Conservation (phyloP, 30 jellyfish, hydroid and myxozoan species). For the Pelagia noctiluca region DNA sequence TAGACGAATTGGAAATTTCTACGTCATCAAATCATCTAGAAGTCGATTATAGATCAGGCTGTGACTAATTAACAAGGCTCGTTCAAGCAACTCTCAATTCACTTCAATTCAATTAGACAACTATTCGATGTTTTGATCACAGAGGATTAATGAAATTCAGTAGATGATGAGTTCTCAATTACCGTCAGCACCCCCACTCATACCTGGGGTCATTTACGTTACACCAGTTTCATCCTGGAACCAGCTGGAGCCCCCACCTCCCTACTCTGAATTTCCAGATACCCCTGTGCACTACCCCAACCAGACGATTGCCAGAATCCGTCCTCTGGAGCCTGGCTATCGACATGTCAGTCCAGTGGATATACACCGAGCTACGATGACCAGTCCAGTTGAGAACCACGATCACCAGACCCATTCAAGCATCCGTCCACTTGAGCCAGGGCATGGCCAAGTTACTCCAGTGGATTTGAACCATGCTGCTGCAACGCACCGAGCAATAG, state of each 20-base stretch:
- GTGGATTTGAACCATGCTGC: too few relatives aligned
- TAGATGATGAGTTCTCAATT: background rate
- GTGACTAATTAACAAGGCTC: too few relatives aligned
- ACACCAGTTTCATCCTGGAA: constrained; percentile 44
- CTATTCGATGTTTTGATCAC: background rate
- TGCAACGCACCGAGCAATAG: background rate
- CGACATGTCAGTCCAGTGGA: background rate
- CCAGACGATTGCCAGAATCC: background rate
- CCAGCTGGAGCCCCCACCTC: constrained; percentile 47
- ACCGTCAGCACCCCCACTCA: constrained; percentile 42
- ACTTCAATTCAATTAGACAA: background rate
- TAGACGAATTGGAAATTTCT: too few relatives aligned
- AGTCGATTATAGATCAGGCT: too few relatives aligned
- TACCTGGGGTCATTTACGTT: background rate
- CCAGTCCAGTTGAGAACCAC: too few relatives aligned
- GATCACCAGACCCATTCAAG: too few relatives aligned
- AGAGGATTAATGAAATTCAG: background rate
- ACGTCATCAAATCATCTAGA: too few relatives aligned
- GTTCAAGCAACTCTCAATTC: too few relatives aligned
- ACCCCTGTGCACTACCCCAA: constrained; percentile 28
- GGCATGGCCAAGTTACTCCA: too few relatives aligned
- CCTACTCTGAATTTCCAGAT: constrained; percentile 13
- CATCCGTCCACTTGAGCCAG: too few relatives aligned
- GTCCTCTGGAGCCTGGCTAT: constrained; percentile 13
- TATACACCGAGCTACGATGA: too few relatives aligned